Percentiles rank a stretch among this genome's conserved stretches.
These are phyloP conservation scores for Petrocephalus schoutedeni DNA, from an alignment of 2,797 vertebrate genomes.

Conservation along the genomic window DNA sequence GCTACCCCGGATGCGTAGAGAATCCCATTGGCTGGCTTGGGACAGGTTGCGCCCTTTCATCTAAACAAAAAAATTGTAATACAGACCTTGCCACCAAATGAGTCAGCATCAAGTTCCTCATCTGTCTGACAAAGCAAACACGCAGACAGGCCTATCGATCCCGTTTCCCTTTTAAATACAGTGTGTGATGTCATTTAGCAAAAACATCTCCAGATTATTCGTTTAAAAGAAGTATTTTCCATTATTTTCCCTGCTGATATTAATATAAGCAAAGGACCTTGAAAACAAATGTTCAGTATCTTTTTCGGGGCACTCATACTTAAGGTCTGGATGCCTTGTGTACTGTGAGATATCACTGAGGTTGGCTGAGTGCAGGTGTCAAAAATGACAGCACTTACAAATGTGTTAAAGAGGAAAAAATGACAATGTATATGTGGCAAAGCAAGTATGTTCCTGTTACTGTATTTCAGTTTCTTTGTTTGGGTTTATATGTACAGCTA, in stretches of 20 bases:
- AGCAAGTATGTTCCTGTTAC: not conserved
- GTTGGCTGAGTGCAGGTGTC: not conserved
- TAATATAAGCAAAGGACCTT: not conserved
- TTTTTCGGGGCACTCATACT: not conserved
- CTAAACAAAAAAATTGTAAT: conserved; percentile 30
- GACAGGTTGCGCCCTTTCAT: conserved; percentile 43
- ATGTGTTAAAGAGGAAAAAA: not conserved
- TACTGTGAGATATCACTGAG: not conserved
- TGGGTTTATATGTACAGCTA: not conserved
- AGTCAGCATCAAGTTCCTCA: not conserved
- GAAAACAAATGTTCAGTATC: not conserved
- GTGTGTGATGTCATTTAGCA: not conserved
- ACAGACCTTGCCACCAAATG: not conserved
- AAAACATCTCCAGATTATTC: not conserved
- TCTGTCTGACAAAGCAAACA: not conserved
- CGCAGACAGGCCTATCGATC: not conserved
- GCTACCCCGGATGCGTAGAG: conserved; percentile 52
- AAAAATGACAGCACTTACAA: not conserved
- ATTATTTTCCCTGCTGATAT: not conserved
- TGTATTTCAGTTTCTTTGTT: not conserved
- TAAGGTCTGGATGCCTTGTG: not conserved
- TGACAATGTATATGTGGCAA: not conserved
- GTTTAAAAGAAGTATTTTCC: not conserved
- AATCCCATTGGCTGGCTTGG: conserved; percentile 41
- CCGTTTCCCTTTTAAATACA: not conserved